Evolutionary conservation across 2,888 invertebrate genomes (phyloP).

Genomic region (Amphipyra berbera): DNA sequence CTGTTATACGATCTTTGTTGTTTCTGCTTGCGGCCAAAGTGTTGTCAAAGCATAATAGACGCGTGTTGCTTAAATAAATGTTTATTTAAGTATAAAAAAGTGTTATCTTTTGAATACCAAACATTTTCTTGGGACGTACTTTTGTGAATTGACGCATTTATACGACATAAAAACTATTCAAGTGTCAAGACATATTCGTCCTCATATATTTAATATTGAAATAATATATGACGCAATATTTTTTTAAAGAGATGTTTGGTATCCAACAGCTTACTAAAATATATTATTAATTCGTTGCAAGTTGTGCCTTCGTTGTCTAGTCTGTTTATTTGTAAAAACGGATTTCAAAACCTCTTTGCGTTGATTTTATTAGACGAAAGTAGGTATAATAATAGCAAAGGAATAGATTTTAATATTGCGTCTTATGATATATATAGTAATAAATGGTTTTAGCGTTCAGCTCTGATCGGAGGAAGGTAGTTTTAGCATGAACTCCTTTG

Average conservation of each 20-base stretch:
- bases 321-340: constrained; percentile 66
- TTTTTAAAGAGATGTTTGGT: constrained; percentile 10
- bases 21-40: constrained; percentile 17
- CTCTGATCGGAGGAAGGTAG: constrained; percentile 26
- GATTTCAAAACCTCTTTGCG: constrained; percentile 78
- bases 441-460: constrained; percentile 35
- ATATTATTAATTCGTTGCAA: constrained; percentile 65
- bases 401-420: constrained; percentile 49
- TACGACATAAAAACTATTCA: constrained; percentile 6
- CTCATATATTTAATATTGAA: not conserved
- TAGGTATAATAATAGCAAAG: constrained; percentile 51
- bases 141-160: not conserved
- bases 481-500: constrained; percentile 29
- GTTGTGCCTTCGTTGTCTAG: constrained; percentile 82
- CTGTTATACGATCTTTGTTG: constrained; percentile 20
- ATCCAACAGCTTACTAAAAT: constrained; percentile 20
- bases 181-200: constrained; percentile 29
- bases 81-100: constrained; percentile 19
- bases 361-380: constrained; percentile 59
- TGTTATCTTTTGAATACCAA: constrained; percentile 31
- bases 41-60: constrained; percentile 14
- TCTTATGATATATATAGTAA: constrained; percentile 55
- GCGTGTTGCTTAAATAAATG: constrained; percentile 31
- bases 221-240: not conserved
- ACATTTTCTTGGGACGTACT: constrained; percentile 13